Base-by-base conservation (phyloP, 2,888 invertebrate genomes). In the Cheilosia soror region DNA sequence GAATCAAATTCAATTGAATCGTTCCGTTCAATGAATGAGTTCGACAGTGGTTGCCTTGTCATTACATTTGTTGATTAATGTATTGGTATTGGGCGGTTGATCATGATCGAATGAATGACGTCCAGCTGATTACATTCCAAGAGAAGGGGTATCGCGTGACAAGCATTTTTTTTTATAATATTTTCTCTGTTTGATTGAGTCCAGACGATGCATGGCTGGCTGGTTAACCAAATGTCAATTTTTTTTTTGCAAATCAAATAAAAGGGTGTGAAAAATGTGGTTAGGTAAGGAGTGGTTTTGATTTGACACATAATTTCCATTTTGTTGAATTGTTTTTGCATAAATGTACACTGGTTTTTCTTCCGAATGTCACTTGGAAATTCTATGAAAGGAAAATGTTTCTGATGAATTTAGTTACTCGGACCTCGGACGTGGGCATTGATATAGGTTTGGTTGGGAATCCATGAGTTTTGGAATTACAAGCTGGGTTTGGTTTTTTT, bases 1-100 rank as follows among this genome's bases (percentile, higher is more conserved):
- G 60, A 83, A 77, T 79, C 78, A 68, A 78, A 78, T 51, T 73
- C 68, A 83, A 83, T 79, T 79, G 73, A 79, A 73, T 83, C 62
- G 63, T 72, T 73, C 33, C 62, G 63, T 72, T 73, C 33, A 66
- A 27, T 53, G 42, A 78, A 55, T 66, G 33, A 44, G 51, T 60
- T 42, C 37, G 76, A 68, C 68, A 76, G 76, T 68, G 37, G 37
- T 11, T 11, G 37, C 37, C 11, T 37, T 76, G 76, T 68, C 58
- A 60, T 76, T 68, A 66, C 65, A 78, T 82, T 78, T 73, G 42
- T 73, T 62, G 83, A 78, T 63, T 51, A 60, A 11, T 53, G 58
- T 69, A 20, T 49, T 51, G 51, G 27, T 51, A 78, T 78, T 62
- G 72, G 78, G 53, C 65, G 68, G 53, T 83, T 60, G 72, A 63